Base-by-base conservation (phyloP, 2,797 vertebrate genomes). In the Intellagama lesueurii region DNA sequence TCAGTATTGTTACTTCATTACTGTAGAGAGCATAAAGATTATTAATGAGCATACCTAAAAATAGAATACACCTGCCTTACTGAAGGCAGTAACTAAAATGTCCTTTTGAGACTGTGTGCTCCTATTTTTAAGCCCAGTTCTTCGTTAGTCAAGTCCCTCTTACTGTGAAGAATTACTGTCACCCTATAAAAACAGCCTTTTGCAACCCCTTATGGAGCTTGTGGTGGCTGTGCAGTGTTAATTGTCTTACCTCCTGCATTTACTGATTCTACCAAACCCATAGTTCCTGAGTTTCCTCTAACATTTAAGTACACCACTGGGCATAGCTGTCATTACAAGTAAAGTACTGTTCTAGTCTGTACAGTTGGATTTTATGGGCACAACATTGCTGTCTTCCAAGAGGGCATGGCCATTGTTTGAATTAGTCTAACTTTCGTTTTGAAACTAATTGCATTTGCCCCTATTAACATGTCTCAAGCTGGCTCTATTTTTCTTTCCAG, bases 381-480 rank as follows among this genome's bases (percentile, higher is more conserved):
- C 81, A 84, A 73, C 52, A 75, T 60, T 77, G 77, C 87, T 93
- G 91, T 85, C 66, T 89, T 92, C 79, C 83, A 83, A 83, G 84
- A 81, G 83, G 92, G 96, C 92, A 73, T 89, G 94, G 77, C 83
- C 87, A 90, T 47, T 93, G 92, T 89, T 95, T 91, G 30, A 87
- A 91, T 93, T 93, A 94, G 60, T 89, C 73, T 81, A 92, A 92
- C 76, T 89, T 94, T 89, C 87, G 93, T 87, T 94, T 89, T 90
- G 76, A 85, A 94, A 88, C 81, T 94, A 94, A 96, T 94, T 92
- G 87, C 26, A 89, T 89, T 93, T 92, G 89, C 69, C 56, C 24
- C 87, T 77, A 90, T 91, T 88, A 89, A 94, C 90, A 85, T 69
- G 92, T 90, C 88, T 81, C 49, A 95, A 81, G 90, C 30, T 88